Evolutionary conservation across 2,888 invertebrate genomes (phyloP).

Genomic region (Melanostoma mellinum): DNA sequence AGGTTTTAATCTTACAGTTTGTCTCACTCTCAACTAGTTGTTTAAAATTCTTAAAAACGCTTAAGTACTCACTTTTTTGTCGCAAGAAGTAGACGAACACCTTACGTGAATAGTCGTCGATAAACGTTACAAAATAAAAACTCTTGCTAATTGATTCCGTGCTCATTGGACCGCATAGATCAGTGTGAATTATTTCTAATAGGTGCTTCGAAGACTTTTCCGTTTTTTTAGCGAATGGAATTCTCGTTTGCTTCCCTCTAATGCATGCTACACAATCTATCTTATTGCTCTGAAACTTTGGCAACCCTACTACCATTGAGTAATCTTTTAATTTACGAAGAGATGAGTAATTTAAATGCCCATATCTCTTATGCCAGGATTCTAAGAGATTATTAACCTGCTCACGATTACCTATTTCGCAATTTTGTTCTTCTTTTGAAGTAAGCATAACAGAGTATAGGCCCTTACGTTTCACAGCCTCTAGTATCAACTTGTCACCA

Average conservation of each 20-base stretch:
- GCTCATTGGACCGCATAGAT: too few relatives aligned
- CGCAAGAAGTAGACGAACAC: conserved; percentile 25
- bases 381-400: conserved; percentile 22
- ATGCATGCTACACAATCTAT: conserved; percentile 37
- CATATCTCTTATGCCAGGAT: conserved; percentile 47
- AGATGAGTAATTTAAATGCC: conserved; percentile 36
- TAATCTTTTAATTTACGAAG: conserved; percentile 27
- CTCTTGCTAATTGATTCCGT: too few relatives aligned
- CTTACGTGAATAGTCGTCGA: conserved; percentile 41
- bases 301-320: conserved; percentile 50
- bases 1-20: conserved; percentile 22
- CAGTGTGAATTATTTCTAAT: conserved; percentile 31
- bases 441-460: conserved; percentile 16
- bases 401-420: background rate
- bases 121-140: conserved; percentile 29
- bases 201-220: conserved; percentile 29
- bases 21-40: conserved; percentile 21
- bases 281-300: conserved; percentile 20
- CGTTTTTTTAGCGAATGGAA: conserved; percentile 19
- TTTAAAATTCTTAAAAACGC: conserved; percentile 35
- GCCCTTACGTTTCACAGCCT: conserved; percentile 22
- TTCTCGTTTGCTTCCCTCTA: conserved; percentile 35
- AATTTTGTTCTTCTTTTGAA: background rate
- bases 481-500: background rate
- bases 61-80: conserved; percentile 20